Conservation (phyloP, 2,113 vertebrate genomes). For the Apistogramma diplotaenia region DNA sequence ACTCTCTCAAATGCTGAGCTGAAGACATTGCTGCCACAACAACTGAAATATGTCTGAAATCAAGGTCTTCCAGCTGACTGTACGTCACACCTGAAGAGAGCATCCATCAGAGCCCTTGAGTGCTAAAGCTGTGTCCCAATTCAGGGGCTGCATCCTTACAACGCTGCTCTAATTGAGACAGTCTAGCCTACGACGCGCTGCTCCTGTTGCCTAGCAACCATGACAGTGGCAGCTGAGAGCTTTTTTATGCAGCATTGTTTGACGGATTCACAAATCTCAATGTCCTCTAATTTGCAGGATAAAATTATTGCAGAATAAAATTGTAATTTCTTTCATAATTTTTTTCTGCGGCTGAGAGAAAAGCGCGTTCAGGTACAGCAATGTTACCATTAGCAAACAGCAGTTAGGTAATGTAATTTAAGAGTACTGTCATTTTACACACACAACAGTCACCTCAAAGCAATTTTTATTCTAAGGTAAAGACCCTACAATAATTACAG, state of each 20-base stretch:
- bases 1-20: not conserved
- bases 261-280: not conserved
- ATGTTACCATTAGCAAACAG: not conserved
- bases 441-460: no score
- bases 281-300: not conserved
- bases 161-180: not conserved
- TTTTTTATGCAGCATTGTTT: not conserved
- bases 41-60: not conserved
- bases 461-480: no score
- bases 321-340: no score
- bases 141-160: not conserved
- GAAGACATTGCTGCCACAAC: not conserved
- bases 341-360: not conserved
- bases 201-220: not conserved
- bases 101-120: not conserved
- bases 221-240: not conserved
- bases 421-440: not conserved
- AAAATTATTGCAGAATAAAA: not conserved
- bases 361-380: not conserved
- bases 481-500: no score
- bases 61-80: not conserved
- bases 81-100: not conserved
- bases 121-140: not conserved
- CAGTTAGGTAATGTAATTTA: not conserved
- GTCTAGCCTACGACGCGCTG: not conserved